phyloP scores from a whole-genome alignment of 1,140 invertebrate species.

The Oedothorax gibbosus region DNA sequence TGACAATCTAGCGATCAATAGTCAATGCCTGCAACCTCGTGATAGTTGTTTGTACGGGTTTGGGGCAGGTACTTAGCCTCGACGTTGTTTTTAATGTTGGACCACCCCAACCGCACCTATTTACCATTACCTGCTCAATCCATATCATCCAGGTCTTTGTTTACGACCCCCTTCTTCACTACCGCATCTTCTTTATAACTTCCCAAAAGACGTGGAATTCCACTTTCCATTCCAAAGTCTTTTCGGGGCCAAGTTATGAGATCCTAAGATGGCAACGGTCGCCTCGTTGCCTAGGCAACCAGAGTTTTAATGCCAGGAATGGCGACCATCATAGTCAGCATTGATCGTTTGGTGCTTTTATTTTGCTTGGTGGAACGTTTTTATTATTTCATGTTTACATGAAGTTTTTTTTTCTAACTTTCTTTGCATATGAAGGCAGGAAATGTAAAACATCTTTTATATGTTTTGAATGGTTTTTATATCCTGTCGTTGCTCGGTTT shows the following conservation, averaged over 20 bases:
- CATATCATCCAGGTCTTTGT: no score
- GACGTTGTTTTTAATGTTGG: no score
- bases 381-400: not conserved
- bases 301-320: slow-evolving; percentile 53
- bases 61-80: no score
- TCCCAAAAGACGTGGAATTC: slow-evolving; percentile 37
- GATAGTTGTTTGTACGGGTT: no score
- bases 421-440: not conserved
- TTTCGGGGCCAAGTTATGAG: slow-evolving; percentile 48
- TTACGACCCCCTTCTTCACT: no score
- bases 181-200: slow-evolving; percentile 29
- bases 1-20: no score
- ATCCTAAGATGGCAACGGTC: slow-evolving; percentile 41
- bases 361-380: slow-evolving; percentile 32
- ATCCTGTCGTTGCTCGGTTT: no score
- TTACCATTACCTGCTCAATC: no score
- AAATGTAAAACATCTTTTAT: slow-evolving; percentile 33
- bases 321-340: slow-evolving; percentile 30
- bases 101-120: no score
- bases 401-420: not conserved
- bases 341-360: slow-evolving; percentile 47
- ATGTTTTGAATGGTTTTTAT: slow-evolving; percentile 8
- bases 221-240: slow-evolving; percentile 39
- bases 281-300: slow-evolving; percentile 35
- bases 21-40: no score